These are phyloP conservation scores for Grammomys dolichurus DNA, from an alignment of 2,113 vertebrate genomes.

Conservation along the genomic window DNA sequence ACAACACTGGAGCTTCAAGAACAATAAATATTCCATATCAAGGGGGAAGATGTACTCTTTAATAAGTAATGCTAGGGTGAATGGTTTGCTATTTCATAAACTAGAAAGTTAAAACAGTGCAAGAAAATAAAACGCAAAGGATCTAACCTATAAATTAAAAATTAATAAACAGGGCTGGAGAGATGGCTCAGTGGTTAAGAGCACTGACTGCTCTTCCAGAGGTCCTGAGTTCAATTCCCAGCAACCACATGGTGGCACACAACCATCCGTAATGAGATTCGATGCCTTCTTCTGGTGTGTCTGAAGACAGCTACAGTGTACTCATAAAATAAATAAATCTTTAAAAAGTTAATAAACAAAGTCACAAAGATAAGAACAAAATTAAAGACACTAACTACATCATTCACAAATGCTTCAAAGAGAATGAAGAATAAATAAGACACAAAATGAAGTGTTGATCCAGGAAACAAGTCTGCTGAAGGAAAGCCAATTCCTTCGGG, in stretches of 20 bases:
- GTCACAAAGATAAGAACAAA: slow-evolving; percentile 39
- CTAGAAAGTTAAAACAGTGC: slow-evolving; percentile 16
- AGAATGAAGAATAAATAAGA: slow-evolving; percentile 22
- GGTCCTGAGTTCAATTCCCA: too few species aligned
- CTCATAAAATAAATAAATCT: too few species aligned
- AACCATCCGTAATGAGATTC: too few species aligned
- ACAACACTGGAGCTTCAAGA: background rate
- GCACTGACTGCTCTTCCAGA: too few species aligned
- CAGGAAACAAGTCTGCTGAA: background rate
- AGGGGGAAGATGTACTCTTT: background rate
- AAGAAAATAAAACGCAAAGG: slow-evolving; percentile 50
- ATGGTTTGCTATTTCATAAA: slow-evolving; percentile 16
- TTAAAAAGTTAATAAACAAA: slow-evolving; percentile 15
- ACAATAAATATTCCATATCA: background rate
- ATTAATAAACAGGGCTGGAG: background rate
- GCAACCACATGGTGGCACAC: too few species aligned
- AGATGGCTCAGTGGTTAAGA: too few species aligned
- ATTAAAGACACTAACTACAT: slow-evolving; percentile 25
- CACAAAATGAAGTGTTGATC: background rate
- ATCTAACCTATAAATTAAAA: slow-evolving; percentile 44
- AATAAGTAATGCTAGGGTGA: background rate
- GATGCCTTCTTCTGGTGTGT: too few species aligned
- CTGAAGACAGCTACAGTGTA: too few species aligned
- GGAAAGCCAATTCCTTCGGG: background rate
- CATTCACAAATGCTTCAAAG: slow-evolving; percentile 19